Percentiles rank a stretch among this genome's conserved stretches.
Evolutionary conservation across 2,113 vertebrate genomes (phyloP).

Genomic region (Rhinolophus ferrumequinum): DNA sequence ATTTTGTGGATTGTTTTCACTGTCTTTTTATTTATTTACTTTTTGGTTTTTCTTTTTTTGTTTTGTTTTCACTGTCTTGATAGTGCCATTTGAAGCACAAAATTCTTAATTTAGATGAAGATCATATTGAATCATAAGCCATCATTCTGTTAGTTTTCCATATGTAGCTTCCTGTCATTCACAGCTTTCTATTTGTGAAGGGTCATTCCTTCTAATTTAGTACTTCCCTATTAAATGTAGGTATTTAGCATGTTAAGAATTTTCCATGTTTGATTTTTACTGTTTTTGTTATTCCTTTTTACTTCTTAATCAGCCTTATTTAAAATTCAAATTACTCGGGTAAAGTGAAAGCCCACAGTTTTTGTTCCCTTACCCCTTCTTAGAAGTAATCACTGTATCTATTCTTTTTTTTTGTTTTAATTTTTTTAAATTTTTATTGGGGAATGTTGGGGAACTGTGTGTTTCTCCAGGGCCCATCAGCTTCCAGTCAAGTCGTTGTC

Average conservation of each 20-base stretch:
- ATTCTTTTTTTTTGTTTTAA: too few relatives aligned
- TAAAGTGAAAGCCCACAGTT: neutral
- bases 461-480: too few relatives aligned
- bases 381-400: neutral
- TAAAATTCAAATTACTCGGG: conserved; percentile 4
- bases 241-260: conserved; percentile 19
- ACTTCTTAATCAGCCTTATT: conserved; percentile 28
- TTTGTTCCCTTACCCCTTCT: neutral
- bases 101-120: neutral
- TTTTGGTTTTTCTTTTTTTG: too few relatives aligned
- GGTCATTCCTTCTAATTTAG: neutral
- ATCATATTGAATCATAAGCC: conserved; percentile 3
- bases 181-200: neutral
- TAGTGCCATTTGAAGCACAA: neutral
- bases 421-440: too few relatives aligned
- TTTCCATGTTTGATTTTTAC: neutral
- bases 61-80: conserved; percentile 37
- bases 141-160: neutral
- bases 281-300: conserved; percentile 23
- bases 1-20: conserved; percentile 37
- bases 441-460: too few relatives aligned
- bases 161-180: neutral
- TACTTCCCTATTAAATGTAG: neutral
- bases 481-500: too few relatives aligned
- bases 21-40: too few relatives aligned